Evolutionary conservation across 2,797 vertebrate genomes (phyloP), one percentile per base, ranked within the genome.

Genomic region (Danio kyathit): DNA sequence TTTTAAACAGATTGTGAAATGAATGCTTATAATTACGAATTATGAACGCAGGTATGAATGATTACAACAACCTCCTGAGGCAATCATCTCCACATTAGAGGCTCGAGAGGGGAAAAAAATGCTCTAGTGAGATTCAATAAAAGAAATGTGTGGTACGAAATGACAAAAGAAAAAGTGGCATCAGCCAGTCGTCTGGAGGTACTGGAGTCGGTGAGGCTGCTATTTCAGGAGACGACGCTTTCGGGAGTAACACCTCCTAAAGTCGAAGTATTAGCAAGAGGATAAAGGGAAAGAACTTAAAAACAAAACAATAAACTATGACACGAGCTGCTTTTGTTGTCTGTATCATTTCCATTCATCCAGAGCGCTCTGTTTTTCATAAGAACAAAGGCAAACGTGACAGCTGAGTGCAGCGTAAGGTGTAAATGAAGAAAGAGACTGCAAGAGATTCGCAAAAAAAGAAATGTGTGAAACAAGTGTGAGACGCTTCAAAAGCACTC

Each of bases 341-440:
- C 14, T 59, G n/a, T 59, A 59, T 7, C 44, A 5, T n/a, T 63
- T 79, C 40, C 77, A 61, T 79, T 79, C 67, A 79, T 71, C 19
- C 29, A 46, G 13, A 72, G 38, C 57, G 12, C 17, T 78, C 16
- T 16, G 44, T n/a, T 72, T 43, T 21, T 52, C 17, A 44, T 13
- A 63, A 72, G 48, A 74, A 74, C 72, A 74, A 74, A 63, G 57
- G 13, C 61, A 21, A 21, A 67, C 38, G 10, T 79, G 57, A 63
- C 77, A 63, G 66, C 67, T 71, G 44, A 71, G 17, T 12, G 67
- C 13, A 21, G 38, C 5, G 4, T 59, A 17, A 81, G 79, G 82
- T 79, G 76, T 74, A 79, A 83, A 83, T 69, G 70, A 74, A 74
- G 60, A 79, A 59, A 79, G 52, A 73, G 49, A 41, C 51, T 11